Conservation (phyloP, 2,888 invertebrate species). For the Brachypalpus laphriformis region DNA sequence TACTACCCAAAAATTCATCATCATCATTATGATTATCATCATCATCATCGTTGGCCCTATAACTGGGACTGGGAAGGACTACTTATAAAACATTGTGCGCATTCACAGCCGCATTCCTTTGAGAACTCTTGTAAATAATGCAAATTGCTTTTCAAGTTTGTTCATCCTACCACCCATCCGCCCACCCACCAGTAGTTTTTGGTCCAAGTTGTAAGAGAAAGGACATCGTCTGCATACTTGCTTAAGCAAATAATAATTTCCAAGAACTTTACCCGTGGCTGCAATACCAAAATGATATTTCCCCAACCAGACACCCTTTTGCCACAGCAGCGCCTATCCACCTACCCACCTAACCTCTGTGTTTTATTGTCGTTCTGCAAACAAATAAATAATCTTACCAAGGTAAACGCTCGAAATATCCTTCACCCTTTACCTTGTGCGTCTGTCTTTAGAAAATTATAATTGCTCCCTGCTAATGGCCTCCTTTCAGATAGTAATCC, state of each 20-base stretch:
- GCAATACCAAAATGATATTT: conserved; percentile 63
- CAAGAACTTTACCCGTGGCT: conserved; percentile 72
- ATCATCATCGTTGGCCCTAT: not conserved
- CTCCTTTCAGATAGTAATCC: conserved; percentile 56
- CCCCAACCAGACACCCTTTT: not conserved
- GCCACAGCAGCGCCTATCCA: not conserved
- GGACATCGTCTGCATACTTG: conserved; percentile 72
- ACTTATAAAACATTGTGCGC: conserved; percentile 35
- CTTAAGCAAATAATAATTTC: conserved; percentile 71
- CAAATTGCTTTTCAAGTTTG: conserved; percentile 74
- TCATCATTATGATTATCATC: conserved; percentile 19
- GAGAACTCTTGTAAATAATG: conserved; percentile 67
- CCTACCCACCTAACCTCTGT: not conserved
- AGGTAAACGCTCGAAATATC: conserved; percentile 64
- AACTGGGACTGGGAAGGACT: conserved; percentile 9
- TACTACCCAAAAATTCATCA: conserved; percentile 38
- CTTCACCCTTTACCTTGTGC: conserved; percentile 38
- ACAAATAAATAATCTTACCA: conserved; percentile 69
- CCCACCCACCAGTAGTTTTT: not conserved
- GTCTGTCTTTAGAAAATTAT: conserved; percentile 55
- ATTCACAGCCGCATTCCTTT: conserved; percentile 68
- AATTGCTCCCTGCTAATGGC: conserved; percentile 66
- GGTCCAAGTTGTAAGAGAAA: conserved; percentile 52
- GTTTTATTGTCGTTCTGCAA: conserved; percentile 59
- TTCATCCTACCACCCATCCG: conserved; percentile 24